Conservation (phyloP, 2,888 invertebrate genomes). For the Leptopilina myrica region DNA sequence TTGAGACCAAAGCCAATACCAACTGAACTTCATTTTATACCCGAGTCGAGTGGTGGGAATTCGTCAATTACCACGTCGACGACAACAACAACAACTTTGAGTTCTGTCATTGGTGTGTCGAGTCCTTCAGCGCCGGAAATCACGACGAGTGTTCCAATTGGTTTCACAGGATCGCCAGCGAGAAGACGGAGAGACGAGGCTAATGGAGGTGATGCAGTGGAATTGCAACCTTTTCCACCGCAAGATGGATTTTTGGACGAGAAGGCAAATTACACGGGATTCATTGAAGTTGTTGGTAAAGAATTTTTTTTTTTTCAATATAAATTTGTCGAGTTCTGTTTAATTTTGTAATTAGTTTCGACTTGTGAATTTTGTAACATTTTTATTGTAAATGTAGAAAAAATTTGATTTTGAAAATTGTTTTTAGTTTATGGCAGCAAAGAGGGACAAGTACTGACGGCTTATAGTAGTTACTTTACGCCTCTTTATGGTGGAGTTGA, state of each 20-base stretch:
- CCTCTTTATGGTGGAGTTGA: conserved; percentile 85
- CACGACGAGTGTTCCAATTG: conserved; percentile 44
- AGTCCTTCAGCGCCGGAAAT: conserved; percentile 43
- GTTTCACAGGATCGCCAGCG: conserved; percentile 49
- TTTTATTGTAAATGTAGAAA: too few relatives aligned
- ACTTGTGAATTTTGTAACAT: too few relatives aligned
- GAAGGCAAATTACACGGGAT: conserved; percentile 89
- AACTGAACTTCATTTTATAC: conserved; percentile 66
- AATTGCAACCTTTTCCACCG: conserved; percentile 73
- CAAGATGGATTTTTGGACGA: conserved; percentile 87
- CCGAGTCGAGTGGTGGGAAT: conserved; percentile 61
- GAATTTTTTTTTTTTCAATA: conserved; percentile 50
- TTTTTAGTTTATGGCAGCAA: conserved; percentile 78
- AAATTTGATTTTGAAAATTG: conserved; percentile 24
- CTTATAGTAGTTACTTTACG: conserved; percentile 87
- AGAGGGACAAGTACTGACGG: conserved; percentile 78
- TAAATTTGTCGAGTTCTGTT: not conserved
- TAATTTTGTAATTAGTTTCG: not conserved
- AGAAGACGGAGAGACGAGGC: conserved; percentile 65
- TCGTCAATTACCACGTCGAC: conserved; percentile 40
- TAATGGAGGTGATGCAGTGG: conserved; percentile 65
- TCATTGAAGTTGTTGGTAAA: conserved; percentile 89
- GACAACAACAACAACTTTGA: conserved; percentile 42
- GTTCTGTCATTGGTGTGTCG: conserved; percentile 50
- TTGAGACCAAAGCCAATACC: conserved; percentile 74